Evolutionary conservation across 2,797 vertebrate species (phyloP).

Genomic region (Tapirus indicus): DNA sequence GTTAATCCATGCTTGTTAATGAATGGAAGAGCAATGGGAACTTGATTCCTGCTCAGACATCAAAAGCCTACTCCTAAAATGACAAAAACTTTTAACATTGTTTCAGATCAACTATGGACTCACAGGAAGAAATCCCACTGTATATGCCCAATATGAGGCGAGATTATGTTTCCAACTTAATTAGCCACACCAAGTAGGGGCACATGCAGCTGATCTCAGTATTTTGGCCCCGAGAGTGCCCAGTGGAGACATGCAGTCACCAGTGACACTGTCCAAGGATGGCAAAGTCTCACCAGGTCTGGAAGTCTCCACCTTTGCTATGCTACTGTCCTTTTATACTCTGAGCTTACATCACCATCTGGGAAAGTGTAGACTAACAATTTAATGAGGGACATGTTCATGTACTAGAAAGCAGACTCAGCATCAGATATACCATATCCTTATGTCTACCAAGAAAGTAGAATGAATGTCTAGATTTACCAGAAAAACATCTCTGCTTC

Average conservation of each 20-base stretch:
- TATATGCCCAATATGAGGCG: not conserved
- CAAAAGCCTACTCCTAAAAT: not conserved
- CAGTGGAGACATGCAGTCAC: accelerated
- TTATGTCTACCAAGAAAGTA: constrained; percentile 10
- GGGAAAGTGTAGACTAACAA: not conserved
- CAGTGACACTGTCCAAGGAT: not conserved
- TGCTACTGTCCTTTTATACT: not conserved
- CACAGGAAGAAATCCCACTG: not conserved
- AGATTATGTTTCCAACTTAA: not conserved
- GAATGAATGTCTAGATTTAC: not conserved
- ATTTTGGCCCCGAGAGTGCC: too few species aligned
- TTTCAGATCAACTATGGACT: not conserved
- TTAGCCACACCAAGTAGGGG: not conserved
- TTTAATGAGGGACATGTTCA: not conserved
- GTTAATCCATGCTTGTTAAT: constrained; percentile 81
- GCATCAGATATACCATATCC: not conserved
- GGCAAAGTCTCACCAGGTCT: not conserved
- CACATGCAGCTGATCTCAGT: accelerated
- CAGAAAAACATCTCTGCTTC: not conserved
- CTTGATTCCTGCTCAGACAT: not conserved
- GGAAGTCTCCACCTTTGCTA: not conserved
- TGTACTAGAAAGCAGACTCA: not conserved
- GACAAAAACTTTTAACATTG: not conserved
- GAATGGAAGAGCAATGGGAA: constrained; percentile 55
- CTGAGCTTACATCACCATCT: not conserved